phyloP scores from a whole-genome alignment of 1,140 invertebrate species.

The Neodiprion virginianus region DNA sequence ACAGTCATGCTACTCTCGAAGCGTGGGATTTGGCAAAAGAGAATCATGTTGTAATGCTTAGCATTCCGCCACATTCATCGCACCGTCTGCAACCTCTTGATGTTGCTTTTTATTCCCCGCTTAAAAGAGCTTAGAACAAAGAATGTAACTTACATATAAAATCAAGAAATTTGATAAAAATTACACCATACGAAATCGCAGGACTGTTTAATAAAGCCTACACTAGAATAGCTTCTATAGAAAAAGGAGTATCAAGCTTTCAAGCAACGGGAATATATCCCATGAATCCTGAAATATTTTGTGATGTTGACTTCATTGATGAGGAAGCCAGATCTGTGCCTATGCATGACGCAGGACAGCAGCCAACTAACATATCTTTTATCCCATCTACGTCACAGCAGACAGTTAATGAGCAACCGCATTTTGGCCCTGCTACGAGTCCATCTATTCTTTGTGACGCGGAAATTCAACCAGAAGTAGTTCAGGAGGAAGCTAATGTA shows the following conservation, averaged over 20 bases:
- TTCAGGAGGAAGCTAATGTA: too few species aligned
- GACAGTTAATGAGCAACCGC: background rate
- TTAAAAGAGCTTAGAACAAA: slow-evolving; percentile 27
- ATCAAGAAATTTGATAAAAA: slow-evolving; percentile 23
- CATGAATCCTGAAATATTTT: slow-evolving; percentile 34
- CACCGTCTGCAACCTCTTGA: slow-evolving; percentile 39
- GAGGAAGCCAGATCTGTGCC: too few species aligned
- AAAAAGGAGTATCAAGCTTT: slow-evolving; percentile 37
- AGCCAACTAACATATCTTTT: background rate
- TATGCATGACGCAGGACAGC: too few species aligned
- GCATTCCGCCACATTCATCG: slow-evolving; percentile 35
- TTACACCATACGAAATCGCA: slow-evolving; percentile 34
- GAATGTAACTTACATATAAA: slow-evolving; percentile 38
- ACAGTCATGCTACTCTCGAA: slow-evolving; percentile 31
- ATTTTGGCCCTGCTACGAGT: background rate
- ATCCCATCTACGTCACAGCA: background rate
- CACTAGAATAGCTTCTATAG: slow-evolving; percentile 33
- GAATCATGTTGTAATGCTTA: slow-evolving; percentile 24
- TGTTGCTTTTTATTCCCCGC: slow-evolving; percentile 35
- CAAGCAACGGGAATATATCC: slow-evolving; percentile 36
- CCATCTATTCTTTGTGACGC: too few species aligned
- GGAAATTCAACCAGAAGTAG: too few species aligned
- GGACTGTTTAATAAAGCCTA: slow-evolving; percentile 34
- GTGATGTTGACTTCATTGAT: slow-evolving; percentile 33
- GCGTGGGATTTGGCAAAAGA: slow-evolving; percentile 36